Base-by-base conservation (phyloP, 2,797 vertebrate genomes). In the Anolis apletophallus region DNA sequence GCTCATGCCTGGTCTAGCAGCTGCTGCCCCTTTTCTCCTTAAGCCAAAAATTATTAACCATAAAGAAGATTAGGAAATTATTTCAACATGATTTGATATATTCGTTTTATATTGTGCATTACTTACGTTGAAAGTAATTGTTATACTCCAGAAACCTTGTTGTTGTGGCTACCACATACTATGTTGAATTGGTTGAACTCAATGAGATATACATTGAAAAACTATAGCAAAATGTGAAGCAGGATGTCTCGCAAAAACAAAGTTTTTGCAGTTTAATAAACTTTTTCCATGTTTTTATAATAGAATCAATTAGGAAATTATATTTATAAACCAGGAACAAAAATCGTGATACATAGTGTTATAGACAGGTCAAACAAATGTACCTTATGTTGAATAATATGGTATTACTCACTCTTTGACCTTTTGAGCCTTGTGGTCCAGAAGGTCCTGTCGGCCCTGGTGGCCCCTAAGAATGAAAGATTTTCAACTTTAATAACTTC, bases 361-460 rank as follows among this genome's bases (percentile, higher is more conserved):
- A 29, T 13, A 46, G 34, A 40, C 34, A 50, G 46, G 16, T 16
- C 46, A 72, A 34, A 29, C 23, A 54, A 80, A 16, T 52, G 12
- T 74, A 74, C 1, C 29, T 75, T 61, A 80, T 52, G 14, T 12
- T 23, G 19, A 46, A 83, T 36, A 79, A 36, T 89, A 12, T 68
- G 84, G 10, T 14, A 34, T 36, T 85, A 96, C 98, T 98, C 97
- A 99, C 99, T 95, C 96, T 97, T 94, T 96, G 97, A 91, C 99
- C 98, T 94, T 99, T 98, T 8, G 95, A 90, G 68, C 99, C 98
- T 68, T 96, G 94, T 29, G 93, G 95, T 11, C 99, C 99, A 74
- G 97, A 91, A 87, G 93, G 90, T 69, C 98, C 99, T 94, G 97
- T 97, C 91, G 92, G 85, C n/a, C 99, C 99, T 57, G 95, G 91